Evolutionary conservation across 2,113 vertebrate species (phyloP).

Genomic region (Bettongia penicillata): DNA sequence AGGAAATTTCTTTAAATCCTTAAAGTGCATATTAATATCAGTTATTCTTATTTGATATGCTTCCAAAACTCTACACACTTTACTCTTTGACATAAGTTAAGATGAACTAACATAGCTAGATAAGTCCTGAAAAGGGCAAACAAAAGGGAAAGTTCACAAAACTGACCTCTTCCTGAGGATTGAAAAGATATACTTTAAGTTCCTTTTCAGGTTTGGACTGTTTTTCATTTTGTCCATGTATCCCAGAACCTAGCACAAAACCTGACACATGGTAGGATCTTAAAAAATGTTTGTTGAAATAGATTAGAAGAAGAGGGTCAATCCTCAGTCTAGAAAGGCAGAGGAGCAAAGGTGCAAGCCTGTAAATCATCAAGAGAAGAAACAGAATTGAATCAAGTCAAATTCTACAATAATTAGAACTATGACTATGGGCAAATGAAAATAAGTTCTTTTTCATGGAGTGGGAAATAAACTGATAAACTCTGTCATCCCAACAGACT

Average conservation of each 20-base stretch:
- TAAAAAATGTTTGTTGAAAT: background rate
- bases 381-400: background rate
- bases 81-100: background rate
- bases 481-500: background rate
- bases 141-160: background rate
- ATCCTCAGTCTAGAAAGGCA: background rate
- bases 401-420: background rate
- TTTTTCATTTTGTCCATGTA: background rate
- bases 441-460: background rate
- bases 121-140: background rate
- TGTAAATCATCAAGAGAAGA: background rate
- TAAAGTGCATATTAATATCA: background rate
- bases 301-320: background rate
- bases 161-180: background rate
- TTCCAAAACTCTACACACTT: background rate
- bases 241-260: background rate
- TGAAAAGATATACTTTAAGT: background rate
- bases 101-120: background rate
- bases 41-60: background rate
- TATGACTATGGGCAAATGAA: background rate
- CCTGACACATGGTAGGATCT: background rate
- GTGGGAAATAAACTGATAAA: background rate
- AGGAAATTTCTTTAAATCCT: background rate
- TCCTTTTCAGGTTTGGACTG: background rate
- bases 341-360: background rate